These are phyloP conservation scores for Philopotamus ludificatus DNA, from an alignment of 1,140 invertebrate genomes.

Conservation along the genomic window DNA sequence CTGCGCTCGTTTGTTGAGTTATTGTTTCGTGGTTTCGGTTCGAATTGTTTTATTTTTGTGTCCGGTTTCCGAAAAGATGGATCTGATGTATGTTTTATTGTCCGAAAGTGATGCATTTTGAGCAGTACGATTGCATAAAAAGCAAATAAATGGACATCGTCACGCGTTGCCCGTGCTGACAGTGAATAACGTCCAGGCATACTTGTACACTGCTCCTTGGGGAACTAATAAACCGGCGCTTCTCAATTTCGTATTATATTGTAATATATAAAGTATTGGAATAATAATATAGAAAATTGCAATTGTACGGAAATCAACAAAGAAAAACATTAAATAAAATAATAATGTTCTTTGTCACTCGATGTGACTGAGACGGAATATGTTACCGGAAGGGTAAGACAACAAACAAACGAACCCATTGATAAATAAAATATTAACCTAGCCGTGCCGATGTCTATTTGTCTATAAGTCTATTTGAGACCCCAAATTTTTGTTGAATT, in stretches of 20 bases:
- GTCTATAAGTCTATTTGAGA: no score
- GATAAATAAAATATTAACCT: no score
- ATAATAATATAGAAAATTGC: background rate
- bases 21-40: no score
- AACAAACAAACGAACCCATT: background rate
- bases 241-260: background rate
- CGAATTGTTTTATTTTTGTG: no score
- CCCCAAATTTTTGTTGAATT: no score
- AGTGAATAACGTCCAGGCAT: constrained; percentile 5
- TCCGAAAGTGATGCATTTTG: constrained; percentile 6
- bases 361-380: no score
- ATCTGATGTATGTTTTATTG: constrained; percentile 20
- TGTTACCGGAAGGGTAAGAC: no score
- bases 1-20: no score
- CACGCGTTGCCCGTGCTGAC: constrained; percentile 18
- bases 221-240: background rate
- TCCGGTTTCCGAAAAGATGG: constrained; percentile 10
- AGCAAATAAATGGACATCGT: constrained; percentile 21
- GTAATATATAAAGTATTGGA: background rate
- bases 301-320: background rate
- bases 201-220: background rate
- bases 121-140: constrained; percentile 13
- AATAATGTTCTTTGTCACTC: no score
- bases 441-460: no score
- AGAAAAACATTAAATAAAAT: background rate